Conservation (phyloP, 2,888 invertebrate species). For the Pherbina coryleti region DNA sequence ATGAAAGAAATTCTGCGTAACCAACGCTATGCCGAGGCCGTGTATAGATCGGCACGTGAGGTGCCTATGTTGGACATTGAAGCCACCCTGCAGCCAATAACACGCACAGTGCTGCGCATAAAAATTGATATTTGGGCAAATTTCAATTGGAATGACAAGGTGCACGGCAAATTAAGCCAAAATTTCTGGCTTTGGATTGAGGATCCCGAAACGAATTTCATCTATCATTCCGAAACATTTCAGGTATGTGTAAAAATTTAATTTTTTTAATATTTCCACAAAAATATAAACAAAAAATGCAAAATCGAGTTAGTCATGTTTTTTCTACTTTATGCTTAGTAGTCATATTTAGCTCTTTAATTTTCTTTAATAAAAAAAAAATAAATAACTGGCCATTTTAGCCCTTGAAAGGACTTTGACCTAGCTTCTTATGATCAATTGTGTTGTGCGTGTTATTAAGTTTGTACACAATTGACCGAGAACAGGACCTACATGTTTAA, state of each 20-base stretch:
- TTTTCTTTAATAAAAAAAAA: too few species aligned
- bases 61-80: conserved; percentile 89
- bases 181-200: conserved; percentile 99
- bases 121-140: conserved; percentile 83
- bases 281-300: too few species aligned
- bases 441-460: too few species aligned
- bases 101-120: conserved; percentile 89
- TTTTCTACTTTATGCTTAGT: too few species aligned
- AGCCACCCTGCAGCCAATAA: conserved; percentile 93
- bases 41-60: conserved; percentile 87
- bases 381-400: too few species aligned
- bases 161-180: conserved; percentile 90
- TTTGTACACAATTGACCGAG: too few species aligned
- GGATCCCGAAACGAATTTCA: conserved; percentile 92
- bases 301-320: too few species aligned
- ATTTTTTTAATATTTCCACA: not conserved
- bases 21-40: conserved; percentile 76
- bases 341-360: too few species aligned
- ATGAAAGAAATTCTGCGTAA: conserved; percentile 85
- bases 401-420: too few species aligned
- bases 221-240: conserved; percentile 96
- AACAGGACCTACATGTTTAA: too few species aligned
- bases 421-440: too few species aligned
- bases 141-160: conserved; percentile 88
- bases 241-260: conserved; percentile 58